These are phyloP conservation scores for Apoda limacodes DNA, from an alignment of 2,888 invertebrate species.

Conservation along the genomic window DNA sequence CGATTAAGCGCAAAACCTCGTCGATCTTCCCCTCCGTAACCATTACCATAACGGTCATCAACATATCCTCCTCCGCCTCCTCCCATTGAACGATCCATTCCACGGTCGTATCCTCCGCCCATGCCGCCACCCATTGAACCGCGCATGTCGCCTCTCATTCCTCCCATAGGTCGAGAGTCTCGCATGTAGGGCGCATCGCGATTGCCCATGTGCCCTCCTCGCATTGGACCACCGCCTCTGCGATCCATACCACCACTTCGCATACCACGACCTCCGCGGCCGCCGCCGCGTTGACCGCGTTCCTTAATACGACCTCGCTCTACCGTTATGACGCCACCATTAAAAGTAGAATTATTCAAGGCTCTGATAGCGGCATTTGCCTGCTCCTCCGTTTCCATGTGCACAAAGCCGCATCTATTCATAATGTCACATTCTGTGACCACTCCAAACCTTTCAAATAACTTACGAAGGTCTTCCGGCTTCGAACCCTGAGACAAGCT, in stretches of 20 bases:
- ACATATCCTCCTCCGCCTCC: conserved; percentile 30
- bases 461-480: conserved; percentile 81
- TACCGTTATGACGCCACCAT: conserved; percentile 86
- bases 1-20: conserved; percentile 52
- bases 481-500: conserved; percentile 89
- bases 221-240: conserved; percentile 37
- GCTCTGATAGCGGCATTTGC: conserved; percentile 85
- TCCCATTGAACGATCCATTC: conserved; percentile 38
- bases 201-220: conserved; percentile 34
- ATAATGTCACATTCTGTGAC: conserved; percentile 96
- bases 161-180: conserved; percentile 35
- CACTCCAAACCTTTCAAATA: conserved; percentile 88
- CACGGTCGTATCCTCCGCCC: conserved; percentile 39
- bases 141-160: conserved; percentile 63
- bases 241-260: conserved; percentile 63
- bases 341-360: conserved; percentile 84
- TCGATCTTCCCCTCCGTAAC: conserved; percentile 55
- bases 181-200: conserved; percentile 39
- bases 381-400: conserved; percentile 86
- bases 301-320: conserved; percentile 86
- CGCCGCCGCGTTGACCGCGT: conserved; percentile 67
- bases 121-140: conserved; percentile 30
- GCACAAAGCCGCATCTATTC: conserved; percentile 94
- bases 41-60: conserved; percentile 54
- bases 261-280: conserved; percentile 51